phyloP scores from a whole-genome alignment of 2,797 vertebrate genomes.

The Manis javanica region DNA sequence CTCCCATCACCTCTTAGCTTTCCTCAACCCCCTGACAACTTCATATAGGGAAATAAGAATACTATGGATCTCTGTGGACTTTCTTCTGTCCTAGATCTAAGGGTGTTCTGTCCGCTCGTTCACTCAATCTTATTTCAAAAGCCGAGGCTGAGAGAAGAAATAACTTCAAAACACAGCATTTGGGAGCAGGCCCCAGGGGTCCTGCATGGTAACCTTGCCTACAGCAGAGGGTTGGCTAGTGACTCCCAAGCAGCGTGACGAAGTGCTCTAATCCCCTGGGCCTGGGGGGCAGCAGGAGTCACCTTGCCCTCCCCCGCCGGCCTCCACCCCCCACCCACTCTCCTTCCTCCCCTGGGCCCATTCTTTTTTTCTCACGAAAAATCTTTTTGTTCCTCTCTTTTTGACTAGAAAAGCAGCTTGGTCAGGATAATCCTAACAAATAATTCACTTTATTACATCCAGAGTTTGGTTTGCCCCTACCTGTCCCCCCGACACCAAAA shows the following conservation, averaged over 20 bases:
- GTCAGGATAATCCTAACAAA: background rate
- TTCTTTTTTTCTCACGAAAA: conserved; percentile 6
- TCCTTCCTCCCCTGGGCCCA: background rate
- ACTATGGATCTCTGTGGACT: background rate
- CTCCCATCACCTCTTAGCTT: background rate
- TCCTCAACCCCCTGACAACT: background rate
- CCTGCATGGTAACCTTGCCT: background rate
- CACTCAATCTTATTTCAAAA: background rate
- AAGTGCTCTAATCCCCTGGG: background rate
- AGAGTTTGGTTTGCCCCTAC: background rate
- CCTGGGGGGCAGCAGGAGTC: background rate
- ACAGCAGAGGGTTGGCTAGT: background rate
- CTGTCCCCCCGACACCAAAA: background rate
- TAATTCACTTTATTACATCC: background rate
- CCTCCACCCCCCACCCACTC: background rate
- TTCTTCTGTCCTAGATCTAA: background rate
- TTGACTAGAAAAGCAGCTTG: background rate
- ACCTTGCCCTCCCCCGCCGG: background rate
- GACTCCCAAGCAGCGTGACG: background rate
- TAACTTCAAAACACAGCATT: background rate
- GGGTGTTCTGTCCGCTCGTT: background rate
- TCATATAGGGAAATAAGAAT: background rate
- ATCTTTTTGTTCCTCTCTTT: background rate
- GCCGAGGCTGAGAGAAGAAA: background rate
- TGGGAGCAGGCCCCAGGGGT: background rate